Evolutionary conservation across 2,113 vertebrate species (phyloP), one percentile per base, ranked within the genome.

Genomic region (Daphoenositta chrysoptera): DNA sequence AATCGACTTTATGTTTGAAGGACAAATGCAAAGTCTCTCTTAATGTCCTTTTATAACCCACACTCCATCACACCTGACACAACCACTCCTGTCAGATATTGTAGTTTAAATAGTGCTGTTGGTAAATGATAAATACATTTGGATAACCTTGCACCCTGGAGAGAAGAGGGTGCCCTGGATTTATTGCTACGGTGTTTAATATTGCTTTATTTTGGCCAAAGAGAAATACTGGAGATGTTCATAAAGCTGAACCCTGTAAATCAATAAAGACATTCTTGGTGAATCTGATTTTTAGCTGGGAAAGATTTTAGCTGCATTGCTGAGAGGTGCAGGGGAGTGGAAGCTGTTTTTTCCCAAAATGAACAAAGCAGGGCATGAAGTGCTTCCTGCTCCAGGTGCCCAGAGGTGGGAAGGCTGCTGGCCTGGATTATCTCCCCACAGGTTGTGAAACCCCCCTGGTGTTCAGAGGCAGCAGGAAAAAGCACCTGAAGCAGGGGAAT

Each of bases 1-100:
- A 94, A 89, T 44, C 72, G 95, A 97, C 97, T 98, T 97, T 96
- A 88, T 69, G 89, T 87, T 94, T 94, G 96, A 98, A 98, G 98
- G 97, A 97, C 94, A 69, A 97, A 97, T 89, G 96, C 82, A 93
- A 93, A 96, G 81, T 94, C 90, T 95, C 92, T 89, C 90, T 92
- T 64, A 40, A 76, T 66, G 83, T 73, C 90, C 93, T 87, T 95
- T 97, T 94, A 91, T 89, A 83, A 89, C 40, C 51, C 60, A 85
- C 81, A 23, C 28, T 97, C 95, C 95, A 97, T 97, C 98, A 98
- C 92, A 89, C 82, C 83, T 87, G 90, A 86, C 89, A 82, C 56
- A 87, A 93, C 61, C 88, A 61, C 65, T 87, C 82, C 89, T 97
- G 97, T 96, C 97, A 97, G 77, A 60, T 83, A 91, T 30, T 93